These are phyloP conservation scores for Cryptus viduatorius DNA, from an alignment of 2,888 invertebrate species.

Conservation along the genomic window DNA sequence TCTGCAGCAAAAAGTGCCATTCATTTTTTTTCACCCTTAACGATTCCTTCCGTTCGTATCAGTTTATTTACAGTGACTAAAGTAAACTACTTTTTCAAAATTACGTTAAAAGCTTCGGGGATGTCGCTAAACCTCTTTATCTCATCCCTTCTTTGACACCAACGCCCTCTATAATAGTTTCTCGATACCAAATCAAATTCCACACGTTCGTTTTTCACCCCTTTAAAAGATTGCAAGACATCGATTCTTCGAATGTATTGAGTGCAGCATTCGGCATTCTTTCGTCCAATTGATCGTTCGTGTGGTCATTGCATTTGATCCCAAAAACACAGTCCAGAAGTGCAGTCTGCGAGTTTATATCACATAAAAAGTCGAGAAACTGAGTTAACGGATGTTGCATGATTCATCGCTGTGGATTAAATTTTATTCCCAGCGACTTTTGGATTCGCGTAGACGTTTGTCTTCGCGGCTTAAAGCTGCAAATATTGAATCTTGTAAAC, in stretches of 20 bases:
- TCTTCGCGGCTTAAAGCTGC: slow-evolving; percentile 46
- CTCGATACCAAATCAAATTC: slow-evolving; percentile 37
- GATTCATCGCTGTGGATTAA: slow-evolving; percentile 38
- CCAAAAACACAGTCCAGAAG: background rate
- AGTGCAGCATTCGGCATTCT: slow-evolving; percentile 15
- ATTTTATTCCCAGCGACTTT: slow-evolving; percentile 25
- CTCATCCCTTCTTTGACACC: slow-evolving; percentile 9
- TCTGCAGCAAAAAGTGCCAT: too few relatives aligned
- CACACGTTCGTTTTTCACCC: slow-evolving; percentile 15
- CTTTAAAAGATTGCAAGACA: slow-evolving; percentile 36
- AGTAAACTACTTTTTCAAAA: slow-evolving; percentile 7
- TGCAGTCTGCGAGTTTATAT: background rate
- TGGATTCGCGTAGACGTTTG: slow-evolving; percentile 6
- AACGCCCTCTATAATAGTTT: slow-evolving; percentile 30
- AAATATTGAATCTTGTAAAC: slow-evolving; percentile 59
- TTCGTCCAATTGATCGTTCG: slow-evolving; percentile 25
- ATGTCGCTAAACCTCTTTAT: slow-evolving; percentile 39
- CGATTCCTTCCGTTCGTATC: too few relatives aligned
- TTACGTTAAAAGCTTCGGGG: slow-evolving; percentile 25
- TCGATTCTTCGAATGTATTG: slow-evolving; percentile 54
- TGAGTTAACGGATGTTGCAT: slow-evolving; percentile 18
- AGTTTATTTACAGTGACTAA: background rate
- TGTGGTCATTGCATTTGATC: slow-evolving; percentile 33
- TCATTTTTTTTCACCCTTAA: too few relatives aligned
- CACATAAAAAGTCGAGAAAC: slow-evolving; percentile 1